A percentile compares a stretch with the other conserved stretches of the same genome.
phyloP scores from a whole-genome alignment of 2,797 vertebrate species.

The Melanotaenia pygmaea region DNA sequence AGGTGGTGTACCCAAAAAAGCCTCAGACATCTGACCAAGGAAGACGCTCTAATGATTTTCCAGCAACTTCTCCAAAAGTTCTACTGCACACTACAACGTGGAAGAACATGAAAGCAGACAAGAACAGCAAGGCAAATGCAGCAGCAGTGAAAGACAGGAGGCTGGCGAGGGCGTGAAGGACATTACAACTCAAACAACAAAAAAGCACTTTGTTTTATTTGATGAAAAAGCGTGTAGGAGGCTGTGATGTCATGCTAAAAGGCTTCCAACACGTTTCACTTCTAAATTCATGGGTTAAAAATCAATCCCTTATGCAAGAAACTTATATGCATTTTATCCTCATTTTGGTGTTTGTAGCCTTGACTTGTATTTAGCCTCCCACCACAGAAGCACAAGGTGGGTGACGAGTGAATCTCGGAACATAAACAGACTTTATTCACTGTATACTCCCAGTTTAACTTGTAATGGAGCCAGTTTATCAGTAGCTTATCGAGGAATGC shows the following conservation, averaged over 20 bases:
- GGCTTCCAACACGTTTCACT: slow-evolving; percentile 7
- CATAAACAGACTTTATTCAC: neutral
- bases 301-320: neutral
- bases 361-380: slow-evolving; percentile 6
- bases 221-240: slow-evolving; percentile 38
- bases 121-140: slow-evolving; percentile 29
- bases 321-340: neutral
- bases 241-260: slow-evolving; percentile 49
- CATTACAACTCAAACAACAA: slow-evolving; percentile 24
- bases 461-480: neutral
- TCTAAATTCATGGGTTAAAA: neutral
- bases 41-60: slow-evolving; percentile 28
- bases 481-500: neutral
- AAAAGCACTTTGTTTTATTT: slow-evolving; percentile 41
- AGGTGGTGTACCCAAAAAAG: slow-evolving; percentile 31
- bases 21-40: slow-evolving; percentile 34
- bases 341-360: neutral
- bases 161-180: slow-evolving; percentile 4
- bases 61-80: slow-evolving; percentile 48
- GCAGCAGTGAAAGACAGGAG: slow-evolving; percentile 8
- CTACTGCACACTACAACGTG: slow-evolving; percentile 10
- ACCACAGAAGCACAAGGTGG: neutral
- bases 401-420: neutral
- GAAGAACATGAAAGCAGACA: slow-evolving; percentile 46
- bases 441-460: neutral